Evolutionary conservation across 1,140 invertebrate species (phyloP), one percentile per base, ranked within the genome.

Genomic region (Zaprionus ghesquierei): DNA sequence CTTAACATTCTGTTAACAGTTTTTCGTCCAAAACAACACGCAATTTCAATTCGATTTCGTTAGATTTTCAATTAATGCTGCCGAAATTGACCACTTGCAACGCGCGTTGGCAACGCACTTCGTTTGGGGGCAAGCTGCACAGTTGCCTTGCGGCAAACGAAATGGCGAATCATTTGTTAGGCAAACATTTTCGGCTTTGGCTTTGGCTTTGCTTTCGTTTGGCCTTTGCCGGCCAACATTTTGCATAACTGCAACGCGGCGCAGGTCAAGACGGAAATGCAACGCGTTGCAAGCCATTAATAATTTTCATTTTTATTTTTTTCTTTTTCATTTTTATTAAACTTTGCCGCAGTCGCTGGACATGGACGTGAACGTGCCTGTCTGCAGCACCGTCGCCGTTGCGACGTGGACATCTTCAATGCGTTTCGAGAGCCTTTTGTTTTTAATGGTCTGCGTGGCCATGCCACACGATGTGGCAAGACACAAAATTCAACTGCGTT

Each of bases 251-350:
- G 70, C 70, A 6, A 3, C 25, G 35, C 35, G 5, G n/a, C n/a
- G n/a, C 35, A 85, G 84, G 84, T 89, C 84, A 89, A 89, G 84
- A 89, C 84, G 84, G 84, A 89, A 89, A 89, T 89, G 84, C 66
- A 73, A 86, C 69, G 79, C 60, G 77, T 71, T 75, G 79, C 84
- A 49, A 60, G 75, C 79, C 79, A 89, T 89, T 89, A 89, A 89
- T 89, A 89, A 89, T 63, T 75, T 73, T 66, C 60, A 64, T 69
- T 31, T 73, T 66, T 63, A 64, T 69, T 31, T n/a, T n/a, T n/a
- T n/a, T n/a, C n/a, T n/a, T 63, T 75, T 73, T 66, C 60, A 64
- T 69, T 31, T 73, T 66, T 63, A 64, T 69, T 31, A 64, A 54
- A 75, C 58, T 51, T 63, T 72, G 1, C 23, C 13, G 38, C 64